Conservation (phyloP, 2,113 vertebrate genomes). For the Reinhardtius hippoglossoides region DNA sequence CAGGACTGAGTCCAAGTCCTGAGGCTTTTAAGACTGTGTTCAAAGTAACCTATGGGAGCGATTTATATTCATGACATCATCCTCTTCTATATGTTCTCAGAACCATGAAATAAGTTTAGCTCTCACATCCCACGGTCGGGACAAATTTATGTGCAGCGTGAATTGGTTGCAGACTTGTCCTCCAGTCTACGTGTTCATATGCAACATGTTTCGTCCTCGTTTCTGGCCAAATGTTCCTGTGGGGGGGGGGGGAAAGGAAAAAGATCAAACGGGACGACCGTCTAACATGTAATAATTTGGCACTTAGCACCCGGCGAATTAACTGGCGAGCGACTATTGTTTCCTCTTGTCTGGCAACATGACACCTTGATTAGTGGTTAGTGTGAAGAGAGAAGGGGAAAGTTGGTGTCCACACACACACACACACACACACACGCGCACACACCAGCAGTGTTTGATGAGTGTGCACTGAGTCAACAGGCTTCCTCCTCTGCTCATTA, state of each 20-base stretch:
- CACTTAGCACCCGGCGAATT: conserved; percentile 23
- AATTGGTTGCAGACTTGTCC: conserved; percentile 49
- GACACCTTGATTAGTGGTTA: conserved; percentile 47
- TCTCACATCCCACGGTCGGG: conserved; percentile 6
- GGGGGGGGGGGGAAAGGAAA: neutral
- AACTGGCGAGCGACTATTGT: conserved; percentile 30
- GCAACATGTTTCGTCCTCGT: neutral
- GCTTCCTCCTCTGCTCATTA: conserved; percentile 53
- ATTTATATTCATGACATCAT: conserved; percentile 59
- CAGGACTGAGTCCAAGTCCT: neutral
- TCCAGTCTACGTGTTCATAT: neutral
- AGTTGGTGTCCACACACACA: conserved; percentile 18
- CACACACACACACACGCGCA: conserved; percentile 23
- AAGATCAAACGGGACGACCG: neutral
- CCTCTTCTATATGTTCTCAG: conserved; percentile 30
- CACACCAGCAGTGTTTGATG: conserved; percentile 51
- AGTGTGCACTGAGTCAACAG: conserved; percentile 55
- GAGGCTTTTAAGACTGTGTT: conserved; percentile 23
- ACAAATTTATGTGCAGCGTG: conserved; percentile 18
- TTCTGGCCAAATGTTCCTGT: conserved; percentile 18
- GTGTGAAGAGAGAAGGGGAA: conserved; percentile 41
- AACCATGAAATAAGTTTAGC: conserved; percentile 30
- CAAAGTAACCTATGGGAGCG: conserved; percentile 33
- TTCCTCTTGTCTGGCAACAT: conserved; percentile 62
- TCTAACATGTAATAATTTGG: conserved; percentile 5